Percentiles rank a stretch among this genome's conserved stretches.
Evolutionary conservation across 2,113 vertebrate species (phyloP).

Genomic region (Lophius piscatorius): DNA sequence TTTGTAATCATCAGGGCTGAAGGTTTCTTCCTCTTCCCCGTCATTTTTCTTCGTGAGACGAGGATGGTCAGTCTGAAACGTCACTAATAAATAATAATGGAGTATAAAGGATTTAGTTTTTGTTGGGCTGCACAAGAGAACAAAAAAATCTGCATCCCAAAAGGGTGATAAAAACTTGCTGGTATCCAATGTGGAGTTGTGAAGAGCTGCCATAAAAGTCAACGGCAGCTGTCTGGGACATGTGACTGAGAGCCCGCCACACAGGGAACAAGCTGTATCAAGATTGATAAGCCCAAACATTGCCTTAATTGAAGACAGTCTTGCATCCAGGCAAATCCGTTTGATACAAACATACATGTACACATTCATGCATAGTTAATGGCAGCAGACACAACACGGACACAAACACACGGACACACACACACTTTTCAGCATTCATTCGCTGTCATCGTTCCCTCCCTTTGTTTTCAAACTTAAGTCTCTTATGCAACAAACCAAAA

Average conservation of each 20-base stretch:
- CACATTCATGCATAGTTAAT: background rate
- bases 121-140: no score
- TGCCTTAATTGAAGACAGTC: constrained; percentile 62
- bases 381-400: constrained; percentile 7
- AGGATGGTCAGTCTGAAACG: constrained; percentile 8
- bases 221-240: constrained; percentile 56
- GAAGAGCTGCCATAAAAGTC: constrained; percentile 19
- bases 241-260: constrained; percentile 49
- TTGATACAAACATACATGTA: no score
- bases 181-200: constrained; percentile 1
- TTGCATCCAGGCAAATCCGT: constrained; percentile 17
- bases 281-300: constrained; percentile 73
- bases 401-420: background rate
- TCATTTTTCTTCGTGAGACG: background rate
- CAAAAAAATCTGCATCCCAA: background rate
- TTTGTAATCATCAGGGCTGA: constrained; percentile 24
- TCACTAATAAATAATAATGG: constrained; percentile 20
- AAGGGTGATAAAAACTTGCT: constrained; percentile 18
- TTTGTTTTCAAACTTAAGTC: constrained; percentile 21
- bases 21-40: constrained; percentile 1
- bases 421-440: background rate
- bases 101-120: no score
- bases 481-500: constrained; percentile 53
- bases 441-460: no score
- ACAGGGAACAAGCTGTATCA: constrained; percentile 50